Evolutionary conservation across 2,113 vertebrate species (phyloP).

Genomic region (Heptranchias perlo): DNA sequence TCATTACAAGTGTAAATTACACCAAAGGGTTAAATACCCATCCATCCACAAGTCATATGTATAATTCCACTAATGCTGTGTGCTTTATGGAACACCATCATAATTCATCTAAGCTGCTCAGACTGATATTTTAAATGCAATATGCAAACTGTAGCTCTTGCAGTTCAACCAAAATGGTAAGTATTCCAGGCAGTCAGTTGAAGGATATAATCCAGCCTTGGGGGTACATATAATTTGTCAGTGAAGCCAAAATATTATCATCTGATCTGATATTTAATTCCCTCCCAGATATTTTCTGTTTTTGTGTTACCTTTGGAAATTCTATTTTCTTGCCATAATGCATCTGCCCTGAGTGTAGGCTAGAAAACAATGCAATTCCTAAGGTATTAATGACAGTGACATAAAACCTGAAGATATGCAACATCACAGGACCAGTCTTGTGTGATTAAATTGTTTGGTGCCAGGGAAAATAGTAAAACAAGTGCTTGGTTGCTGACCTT

Average conservation of each 20-base stretch:
- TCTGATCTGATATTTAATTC: neutral
- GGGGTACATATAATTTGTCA: neutral
- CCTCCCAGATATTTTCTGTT: neutral
- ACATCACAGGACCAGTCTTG: neutral
- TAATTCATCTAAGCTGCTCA: slow-evolving; percentile 10
- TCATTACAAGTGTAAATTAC: neutral
- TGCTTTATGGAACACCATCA: neutral
- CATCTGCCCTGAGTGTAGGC: neutral
- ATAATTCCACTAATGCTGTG: neutral
- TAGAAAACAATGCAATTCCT: neutral
- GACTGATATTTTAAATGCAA: neutral
- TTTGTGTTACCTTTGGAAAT: neutral
- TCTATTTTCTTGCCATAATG: neutral
- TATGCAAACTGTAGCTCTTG: neutral
- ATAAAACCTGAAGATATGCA: neutral
- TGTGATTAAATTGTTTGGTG: neutral
- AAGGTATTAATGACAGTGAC: neutral
- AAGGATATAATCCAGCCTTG: neutral
- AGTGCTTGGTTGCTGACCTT: neutral
- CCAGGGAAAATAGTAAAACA: neutral
- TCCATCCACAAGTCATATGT: neutral
- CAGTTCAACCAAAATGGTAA: neutral
- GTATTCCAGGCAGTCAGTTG: neutral
- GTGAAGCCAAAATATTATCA: neutral
- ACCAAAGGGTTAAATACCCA: neutral